phyloP scores from a whole-genome alignment of 92 coral and sea anemone species.

The Zoanthus solanderi region DNA sequence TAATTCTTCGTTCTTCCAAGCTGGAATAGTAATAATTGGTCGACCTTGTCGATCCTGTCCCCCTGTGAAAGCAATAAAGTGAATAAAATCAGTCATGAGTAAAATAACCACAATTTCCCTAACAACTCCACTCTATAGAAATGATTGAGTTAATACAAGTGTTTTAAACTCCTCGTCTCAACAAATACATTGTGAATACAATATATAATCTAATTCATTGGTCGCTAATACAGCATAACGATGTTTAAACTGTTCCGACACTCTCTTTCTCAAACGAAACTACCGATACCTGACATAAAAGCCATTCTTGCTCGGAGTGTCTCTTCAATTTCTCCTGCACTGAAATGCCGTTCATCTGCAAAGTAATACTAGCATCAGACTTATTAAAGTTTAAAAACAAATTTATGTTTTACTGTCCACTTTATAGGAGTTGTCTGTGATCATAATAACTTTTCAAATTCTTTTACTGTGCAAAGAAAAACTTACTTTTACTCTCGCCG shows the following conservation, averaged over 20 bases:
- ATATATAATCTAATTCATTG: background rate
- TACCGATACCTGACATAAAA: constrained; percentile 71
- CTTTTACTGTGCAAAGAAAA: background rate
- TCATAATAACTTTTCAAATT: constrained; percentile 6
- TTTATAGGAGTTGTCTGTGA: background rate
- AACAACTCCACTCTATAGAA: background rate
- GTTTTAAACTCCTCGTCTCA: background rate
- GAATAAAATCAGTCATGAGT: background rate
- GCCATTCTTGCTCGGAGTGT: constrained; percentile 77
- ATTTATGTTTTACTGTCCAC: constrained; percentile 40
- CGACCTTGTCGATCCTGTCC: constrained; percentile 90
- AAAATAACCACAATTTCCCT: background rate
- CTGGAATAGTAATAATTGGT: constrained; percentile 81
- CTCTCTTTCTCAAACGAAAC: background rate
- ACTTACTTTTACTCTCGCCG: constrained; percentile 73
- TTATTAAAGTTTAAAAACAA: background rate
- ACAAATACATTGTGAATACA: background rate
- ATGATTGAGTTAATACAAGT: background rate
- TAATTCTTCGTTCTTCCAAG: constrained; percentile 78
- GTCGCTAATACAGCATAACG: background rate
- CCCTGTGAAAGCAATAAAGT: constrained; percentile 58
- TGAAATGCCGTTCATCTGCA: constrained; percentile 66
- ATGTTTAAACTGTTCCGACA: background rate
- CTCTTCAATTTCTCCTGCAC: constrained; percentile 77
- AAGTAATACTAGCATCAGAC: constrained; percentile 15